Conservation (phyloP, 2,113 vertebrate species). For the Smithornis capensis region DNA sequence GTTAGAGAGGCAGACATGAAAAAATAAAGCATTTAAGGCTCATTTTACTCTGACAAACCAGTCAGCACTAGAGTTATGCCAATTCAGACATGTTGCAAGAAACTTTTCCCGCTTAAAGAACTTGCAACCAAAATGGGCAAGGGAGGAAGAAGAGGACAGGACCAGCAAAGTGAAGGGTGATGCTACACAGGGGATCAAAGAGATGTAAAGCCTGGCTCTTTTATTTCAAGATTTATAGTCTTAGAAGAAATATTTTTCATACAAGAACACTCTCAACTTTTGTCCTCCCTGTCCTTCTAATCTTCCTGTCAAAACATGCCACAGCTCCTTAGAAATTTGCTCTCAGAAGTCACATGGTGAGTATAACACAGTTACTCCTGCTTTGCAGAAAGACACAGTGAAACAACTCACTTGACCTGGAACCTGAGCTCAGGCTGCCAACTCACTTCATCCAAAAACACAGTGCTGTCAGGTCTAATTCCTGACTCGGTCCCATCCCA, state of each 20-base stretch:
- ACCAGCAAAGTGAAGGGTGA: not conserved
- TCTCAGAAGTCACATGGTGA: not conserved
- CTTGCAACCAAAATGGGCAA: not conserved
- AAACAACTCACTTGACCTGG: fast-evolving
- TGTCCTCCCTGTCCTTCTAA: not conserved
- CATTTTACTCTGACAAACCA: not conserved
- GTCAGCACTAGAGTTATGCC: not conserved
- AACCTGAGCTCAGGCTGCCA: not conserved
- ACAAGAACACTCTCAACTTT: not conserved
- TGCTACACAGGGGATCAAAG: fast-evolving
- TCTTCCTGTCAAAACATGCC: not conserved
- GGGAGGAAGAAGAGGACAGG: not conserved
- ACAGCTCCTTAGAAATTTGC: not conserved
- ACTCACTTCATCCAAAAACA: fast-evolving
- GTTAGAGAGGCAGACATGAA: not conserved
- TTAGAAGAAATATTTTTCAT: not conserved
- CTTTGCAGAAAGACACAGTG: not conserved
- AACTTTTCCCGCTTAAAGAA: fast-evolving
- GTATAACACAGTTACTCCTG: not conserved
- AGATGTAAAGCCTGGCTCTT: not conserved
- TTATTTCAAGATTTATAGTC: not conserved
- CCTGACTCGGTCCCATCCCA: fast-evolving
- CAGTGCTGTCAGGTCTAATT: not conserved
- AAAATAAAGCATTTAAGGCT: not conserved
- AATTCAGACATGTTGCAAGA: not conserved